These are phyloP conservation scores for Nyctibius grandis DNA, from an alignment of 2,797 vertebrate species.

Conservation along the genomic window DNA sequence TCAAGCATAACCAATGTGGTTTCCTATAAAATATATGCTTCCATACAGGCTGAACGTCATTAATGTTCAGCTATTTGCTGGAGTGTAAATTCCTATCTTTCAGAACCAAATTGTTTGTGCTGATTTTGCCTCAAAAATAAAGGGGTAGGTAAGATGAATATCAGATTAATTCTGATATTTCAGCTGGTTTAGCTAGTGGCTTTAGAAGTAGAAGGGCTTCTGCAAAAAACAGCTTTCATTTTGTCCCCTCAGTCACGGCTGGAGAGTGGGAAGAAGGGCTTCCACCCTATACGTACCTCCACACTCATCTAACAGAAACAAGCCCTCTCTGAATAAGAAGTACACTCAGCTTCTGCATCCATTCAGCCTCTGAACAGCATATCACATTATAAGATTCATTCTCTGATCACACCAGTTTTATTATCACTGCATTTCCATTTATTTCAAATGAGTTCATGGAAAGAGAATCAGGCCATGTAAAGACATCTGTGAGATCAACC, in stretches of 20 bases:
- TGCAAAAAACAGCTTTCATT: neutral
- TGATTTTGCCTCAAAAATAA: neutral
- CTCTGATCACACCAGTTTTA: neutral
- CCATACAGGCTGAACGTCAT: slow-evolving; percentile 29
- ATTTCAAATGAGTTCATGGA: neutral
- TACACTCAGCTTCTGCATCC: neutral
- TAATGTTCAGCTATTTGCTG: slow-evolving; percentile 33
- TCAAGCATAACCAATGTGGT: slow-evolving; percentile 56
- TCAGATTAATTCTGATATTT: neutral
- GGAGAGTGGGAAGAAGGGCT: neutral
- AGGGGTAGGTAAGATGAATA: neutral
- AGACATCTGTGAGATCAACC: slow-evolving; percentile 20
- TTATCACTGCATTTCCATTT: neutral
- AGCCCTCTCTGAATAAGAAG: neutral
- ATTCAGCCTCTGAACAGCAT: neutral
- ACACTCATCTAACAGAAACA: neutral
- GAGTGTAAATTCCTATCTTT: slow-evolving; percentile 3
- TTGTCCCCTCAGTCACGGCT: neutral
- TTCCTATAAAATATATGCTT: slow-evolving; percentile 51
- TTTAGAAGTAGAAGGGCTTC: neutral
- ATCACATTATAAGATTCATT: neutral
- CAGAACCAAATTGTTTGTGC: neutral
- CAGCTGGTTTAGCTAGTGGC: neutral
- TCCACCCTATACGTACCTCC: neutral
- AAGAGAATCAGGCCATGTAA: slow-evolving; percentile 4